Evolutionary conservation across 2,797 vertebrate species (phyloP), one percentile per base, ranked within the genome.

Genomic region (Coracias cyanogaster): DNA sequence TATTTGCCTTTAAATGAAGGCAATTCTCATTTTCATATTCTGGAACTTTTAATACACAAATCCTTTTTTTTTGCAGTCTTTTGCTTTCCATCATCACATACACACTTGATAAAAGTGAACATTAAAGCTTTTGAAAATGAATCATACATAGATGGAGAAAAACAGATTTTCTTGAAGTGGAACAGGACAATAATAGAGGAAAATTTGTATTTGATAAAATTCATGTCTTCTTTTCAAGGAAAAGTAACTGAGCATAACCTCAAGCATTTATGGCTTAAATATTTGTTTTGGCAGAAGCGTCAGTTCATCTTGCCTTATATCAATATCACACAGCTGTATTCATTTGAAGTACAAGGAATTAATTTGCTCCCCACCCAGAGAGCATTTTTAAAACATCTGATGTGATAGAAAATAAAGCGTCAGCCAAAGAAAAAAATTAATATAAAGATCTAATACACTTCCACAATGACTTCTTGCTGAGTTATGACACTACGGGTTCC

Each of bases 281-380:
- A 73, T 89, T 90, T 95, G 35, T 79, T 88, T 84, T 93, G 91
- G 58, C 77, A 93, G 82, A 82, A 91, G 18, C 48, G 86, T 46
- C 51, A 70, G 28, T 76, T 93, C 77, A 49, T 91, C 73, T 91
- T 84, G 20, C 18, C 33, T 82, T 84, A 24, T 79, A 57, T 73
- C 43, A 82, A 22, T 91, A 86, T 84, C 67, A 54, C 33, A 61
- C 35, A 90, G 29, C 20, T 60, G 7, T 60, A 89, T n/a, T 11
- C 26, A 90, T 70, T 84, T 94, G 80, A 94, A 86, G 39, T 86
- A 57, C 25, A 86, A 80, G 48, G 61, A 91, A 73, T 86, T 70
- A 95, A 72, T 91, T 76, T 90, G 1, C 51, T 90, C 12, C 29
- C 31, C 46, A 84, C 25, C 12, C 20, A 60, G 52, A 77, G 2